phyloP scores from a whole-genome alignment of 2,888 invertebrate genomes.

The Cremastobaeus sp. region DNA sequence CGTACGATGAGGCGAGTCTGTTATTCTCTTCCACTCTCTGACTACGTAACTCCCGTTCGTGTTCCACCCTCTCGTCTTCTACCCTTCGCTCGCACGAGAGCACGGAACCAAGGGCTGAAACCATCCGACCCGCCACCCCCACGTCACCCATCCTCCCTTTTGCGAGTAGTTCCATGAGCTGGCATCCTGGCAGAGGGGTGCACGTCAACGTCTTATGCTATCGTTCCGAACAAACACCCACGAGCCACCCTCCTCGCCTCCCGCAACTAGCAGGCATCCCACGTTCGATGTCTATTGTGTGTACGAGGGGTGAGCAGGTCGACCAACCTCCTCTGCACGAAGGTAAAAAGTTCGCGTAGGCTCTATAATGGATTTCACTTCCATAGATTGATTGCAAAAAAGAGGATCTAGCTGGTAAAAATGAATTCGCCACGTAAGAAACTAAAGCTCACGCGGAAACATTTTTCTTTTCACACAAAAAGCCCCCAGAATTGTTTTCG shows the following conservation, averaged over 20 bases:
- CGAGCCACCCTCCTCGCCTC: constrained; percentile 58
- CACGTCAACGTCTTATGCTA: constrained; percentile 78
- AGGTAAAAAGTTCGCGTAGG: constrained; percentile 58
- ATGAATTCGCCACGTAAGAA: background rate
- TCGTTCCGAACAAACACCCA: constrained; percentile 77
- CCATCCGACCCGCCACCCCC: constrained; percentile 67
- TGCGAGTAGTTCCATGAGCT: constrained; percentile 68
- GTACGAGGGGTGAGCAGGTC: constrained; percentile 53
- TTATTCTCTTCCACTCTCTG: constrained; percentile 73
- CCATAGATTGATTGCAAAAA: constrained; percentile 41
- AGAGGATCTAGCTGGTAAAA: constrained; percentile 10
- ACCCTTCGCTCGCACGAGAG: constrained; percentile 67
- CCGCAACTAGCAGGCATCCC: constrained; percentile 69
- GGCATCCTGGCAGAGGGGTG: constrained; percentile 72
- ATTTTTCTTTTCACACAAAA: constrained; percentile 21
- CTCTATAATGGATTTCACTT: constrained; percentile 51
- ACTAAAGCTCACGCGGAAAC: background rate
- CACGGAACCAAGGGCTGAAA: constrained; percentile 74
- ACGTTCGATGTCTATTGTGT: constrained; percentile 65
- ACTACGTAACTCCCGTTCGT: constrained; percentile 68
- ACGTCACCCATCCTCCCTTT: constrained; percentile 49
- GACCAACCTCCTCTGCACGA: constrained; percentile 55
- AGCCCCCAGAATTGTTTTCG: no score
- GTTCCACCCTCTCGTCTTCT: constrained; percentile 64
- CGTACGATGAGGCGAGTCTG: constrained; percentile 69